Conservation (phyloP, 37 sponge, comb jelly and placozoan genomes). For the Geodia barretti region DNA sequence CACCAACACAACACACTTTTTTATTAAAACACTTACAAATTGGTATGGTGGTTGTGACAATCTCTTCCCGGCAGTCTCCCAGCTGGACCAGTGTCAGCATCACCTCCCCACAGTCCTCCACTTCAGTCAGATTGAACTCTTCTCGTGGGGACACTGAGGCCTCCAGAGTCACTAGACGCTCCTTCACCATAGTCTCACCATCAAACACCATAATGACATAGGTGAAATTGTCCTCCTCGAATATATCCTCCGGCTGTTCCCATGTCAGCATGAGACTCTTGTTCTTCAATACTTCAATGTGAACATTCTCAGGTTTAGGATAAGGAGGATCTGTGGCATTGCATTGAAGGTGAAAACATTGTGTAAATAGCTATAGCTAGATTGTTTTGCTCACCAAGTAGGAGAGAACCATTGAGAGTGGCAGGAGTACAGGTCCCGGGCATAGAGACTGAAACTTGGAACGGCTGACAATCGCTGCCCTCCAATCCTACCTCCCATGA, state of each 20-base stretch:
- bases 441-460: background rate
- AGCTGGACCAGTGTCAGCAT: background rate
- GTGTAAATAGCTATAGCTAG: no score
- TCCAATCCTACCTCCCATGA: background rate
- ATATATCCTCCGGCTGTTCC: background rate
- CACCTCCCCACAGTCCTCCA: background rate
- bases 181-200: background rate
- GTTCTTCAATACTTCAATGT: background rate
- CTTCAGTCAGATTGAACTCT: background rate
- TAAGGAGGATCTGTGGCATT: background rate
- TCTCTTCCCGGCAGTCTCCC: background rate
- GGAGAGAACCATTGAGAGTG: background rate
- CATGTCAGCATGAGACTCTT: background rate
- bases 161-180: background rate
- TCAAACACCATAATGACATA: background rate
- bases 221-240: background rate
- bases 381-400: background rate
- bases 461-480: background rate
- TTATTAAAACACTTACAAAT: background rate
- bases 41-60: background rate
- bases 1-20: no score
- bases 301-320: background rate
- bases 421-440: background rate
- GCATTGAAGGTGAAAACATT: background rate
- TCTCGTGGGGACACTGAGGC: background rate